These are phyloP conservation scores for Parus major DNA, from an alignment of 2,113 vertebrate species.

Conservation along the genomic window DNA sequence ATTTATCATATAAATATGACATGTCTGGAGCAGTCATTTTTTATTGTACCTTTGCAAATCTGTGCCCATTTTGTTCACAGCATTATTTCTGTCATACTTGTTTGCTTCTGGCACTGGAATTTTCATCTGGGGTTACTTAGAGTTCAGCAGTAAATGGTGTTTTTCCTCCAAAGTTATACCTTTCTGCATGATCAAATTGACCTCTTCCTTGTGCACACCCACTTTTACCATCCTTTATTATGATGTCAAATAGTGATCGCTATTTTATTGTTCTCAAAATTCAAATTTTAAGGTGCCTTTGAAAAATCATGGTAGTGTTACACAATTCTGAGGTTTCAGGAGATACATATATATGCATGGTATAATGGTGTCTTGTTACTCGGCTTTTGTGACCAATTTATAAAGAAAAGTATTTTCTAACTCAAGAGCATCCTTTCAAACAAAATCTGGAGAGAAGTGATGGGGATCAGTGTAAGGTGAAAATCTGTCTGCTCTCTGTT, in stretches of 20 bases:
- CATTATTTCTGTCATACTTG: neutral
- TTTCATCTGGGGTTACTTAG: neutral
- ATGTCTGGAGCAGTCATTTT: neutral
- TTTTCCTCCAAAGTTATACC: neutral
- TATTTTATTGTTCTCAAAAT: neutral
- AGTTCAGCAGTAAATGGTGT: neutral
- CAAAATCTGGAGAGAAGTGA: neutral
- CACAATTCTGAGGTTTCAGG: neutral
- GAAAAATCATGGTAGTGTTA: neutral
- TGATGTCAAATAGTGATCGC: neutral
- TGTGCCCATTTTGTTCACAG: neutral
- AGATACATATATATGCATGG: accelerated
- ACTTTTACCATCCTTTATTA: neutral
- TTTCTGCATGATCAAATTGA: neutral
- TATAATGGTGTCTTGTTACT: neutral
- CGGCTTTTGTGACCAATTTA: neutral
- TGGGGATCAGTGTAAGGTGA: neutral
- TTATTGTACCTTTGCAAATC: neutral
- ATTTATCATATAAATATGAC: neutral
- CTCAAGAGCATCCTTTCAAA: neutral
- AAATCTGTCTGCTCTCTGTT: neutral
- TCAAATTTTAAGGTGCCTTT: neutral
- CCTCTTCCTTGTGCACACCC: neutral
- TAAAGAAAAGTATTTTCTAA: neutral
- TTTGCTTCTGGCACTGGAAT: neutral